These are phyloP conservation scores for Chromoteleia sp. DNA, from an alignment of 2,888 invertebrate species.

Conservation along the genomic window DNA sequence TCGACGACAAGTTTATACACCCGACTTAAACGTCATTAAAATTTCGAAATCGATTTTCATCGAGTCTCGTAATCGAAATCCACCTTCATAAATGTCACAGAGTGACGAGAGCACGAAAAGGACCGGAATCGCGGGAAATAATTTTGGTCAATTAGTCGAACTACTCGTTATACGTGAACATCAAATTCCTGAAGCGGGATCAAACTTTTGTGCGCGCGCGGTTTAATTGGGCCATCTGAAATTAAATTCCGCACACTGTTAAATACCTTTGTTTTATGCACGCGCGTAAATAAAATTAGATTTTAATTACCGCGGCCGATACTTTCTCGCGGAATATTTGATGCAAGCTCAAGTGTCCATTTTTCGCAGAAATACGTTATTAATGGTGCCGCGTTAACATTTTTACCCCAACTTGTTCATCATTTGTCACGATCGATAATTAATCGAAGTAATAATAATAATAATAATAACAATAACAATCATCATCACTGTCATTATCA, in stretches of 20 bases:
- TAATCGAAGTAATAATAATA: not conserved
- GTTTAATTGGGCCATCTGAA: conserved; percentile 32
- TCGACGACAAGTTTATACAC: not conserved
- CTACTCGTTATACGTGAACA: conserved; percentile 36
- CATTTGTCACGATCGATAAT: not conserved
- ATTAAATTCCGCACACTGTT: conserved; percentile 51
- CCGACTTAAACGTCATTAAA: not conserved
- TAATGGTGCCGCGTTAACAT: conserved; percentile 5
- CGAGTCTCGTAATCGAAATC: not conserved
- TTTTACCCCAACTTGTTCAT: not conserved
- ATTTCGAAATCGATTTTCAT: conserved; percentile 10
- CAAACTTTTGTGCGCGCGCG: conserved; percentile 26
- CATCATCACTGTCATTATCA: no score
- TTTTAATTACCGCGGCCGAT: conserved; percentile 50
- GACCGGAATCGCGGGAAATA: conserved; percentile 34
- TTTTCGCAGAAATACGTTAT: conserved; percentile 20
- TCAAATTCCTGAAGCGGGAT: conserved; percentile 45
- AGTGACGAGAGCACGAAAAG: conserved; percentile 24
- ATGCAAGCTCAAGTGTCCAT: conserved; percentile 15
- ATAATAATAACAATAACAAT: no score
- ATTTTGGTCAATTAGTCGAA: conserved; percentile 54
- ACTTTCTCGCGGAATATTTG: conserved; percentile 25
- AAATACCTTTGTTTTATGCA: conserved; percentile 36
- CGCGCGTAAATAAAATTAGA: conserved; percentile 48
- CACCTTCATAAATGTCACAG: conserved; percentile 23